Evolutionary conservation across 2,888 invertebrate genomes (phyloP), one percentile per base, ranked within the genome.

Genomic region (Himalopsyche anomala): DNA sequence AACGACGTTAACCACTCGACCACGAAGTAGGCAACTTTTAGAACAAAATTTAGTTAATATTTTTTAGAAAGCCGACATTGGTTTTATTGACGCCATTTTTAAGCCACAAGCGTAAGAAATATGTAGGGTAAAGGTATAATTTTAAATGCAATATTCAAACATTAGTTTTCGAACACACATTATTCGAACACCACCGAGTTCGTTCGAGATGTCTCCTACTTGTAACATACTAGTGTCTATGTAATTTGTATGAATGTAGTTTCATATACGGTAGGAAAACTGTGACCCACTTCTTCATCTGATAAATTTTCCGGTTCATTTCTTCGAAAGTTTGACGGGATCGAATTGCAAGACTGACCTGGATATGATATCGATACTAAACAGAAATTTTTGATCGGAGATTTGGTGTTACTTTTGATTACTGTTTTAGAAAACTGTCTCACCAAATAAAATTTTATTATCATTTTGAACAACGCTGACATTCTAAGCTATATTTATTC

Each of bases 211-310:
- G n/a, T 19, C n/a, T 56, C 17, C 19, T 56, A 1, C 6, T 12
- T 12, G 55, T 11, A 55, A 0, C 2, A 5, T 56, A 4, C n/a
- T 19, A 6, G 56, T 19, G 56, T 56, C 56, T 6, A n/a, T 19
- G 4, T 56, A n/a, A 4, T n/a, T 2, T 19, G 11, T 56, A 56
- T n/a, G n/a, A 11, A n/a, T 56, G 19, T 56, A 56, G 56, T 5
- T n/a, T 56, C 19, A 56, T 56, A 56, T 56, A n/a, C 56, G 6
- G 11, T 17, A 12, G 8, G 6, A 56, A 17, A 56, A 9, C 56
- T 56, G 56, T 56, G 62, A 62, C 62, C 62, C 62, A 62, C 62
- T 62, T 62, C 56, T 62, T 28, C 62, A 19, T 62, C 62, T 62
- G 62, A 19, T 62, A 19, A 62, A 62, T 62, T 62, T 62, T 62